A percentile compares a stretch with the other conserved stretches of the same genome.
phyloP scores from a whole-genome alignment of 2,888 invertebrate genomes.

The Tetragonisca angustula region DNA sequence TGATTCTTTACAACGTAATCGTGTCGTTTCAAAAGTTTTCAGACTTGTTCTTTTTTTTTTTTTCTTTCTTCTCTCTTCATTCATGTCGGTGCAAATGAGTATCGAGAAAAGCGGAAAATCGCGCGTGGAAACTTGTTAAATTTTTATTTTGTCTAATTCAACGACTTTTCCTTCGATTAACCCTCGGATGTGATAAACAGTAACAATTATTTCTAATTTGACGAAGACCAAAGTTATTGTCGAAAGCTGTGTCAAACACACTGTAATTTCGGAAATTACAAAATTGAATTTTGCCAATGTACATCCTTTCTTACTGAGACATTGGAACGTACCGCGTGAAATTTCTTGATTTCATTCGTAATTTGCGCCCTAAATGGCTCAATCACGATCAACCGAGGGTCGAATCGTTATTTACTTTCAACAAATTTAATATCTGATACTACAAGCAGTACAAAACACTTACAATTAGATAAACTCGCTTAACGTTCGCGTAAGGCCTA shows the following conservation, averaged over 20 bases:
- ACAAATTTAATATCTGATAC: constrained; percentile 27
- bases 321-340: not conserved
- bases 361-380: not conserved
- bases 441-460: constrained; percentile 51
- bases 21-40: not conserved
- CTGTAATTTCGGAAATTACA: not conserved
- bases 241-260: not conserved
- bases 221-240: not conserved
- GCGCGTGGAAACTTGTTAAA: not conserved
- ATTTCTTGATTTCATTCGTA: not conserved
- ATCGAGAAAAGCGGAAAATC: not conserved
- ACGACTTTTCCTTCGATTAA: not conserved
- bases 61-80: too few species aligned
- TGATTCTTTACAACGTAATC: not conserved
- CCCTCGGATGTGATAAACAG: not conserved
- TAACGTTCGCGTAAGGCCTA: constrained; percentile 61
- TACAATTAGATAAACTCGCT: constrained; percentile 42
- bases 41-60: not conserved
- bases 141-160: not conserved
- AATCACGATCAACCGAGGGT: not conserved
- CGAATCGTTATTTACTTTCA: not conserved
- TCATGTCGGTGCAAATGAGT: not conserved
- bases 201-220: too few species aligned
- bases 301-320: not conserved
- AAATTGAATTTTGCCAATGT: not conserved